Evolutionary conservation across 2,797 vertebrate species (phyloP), one percentile per base, ranked within the genome.

Genomic region (Scarus forsteni): DNA sequence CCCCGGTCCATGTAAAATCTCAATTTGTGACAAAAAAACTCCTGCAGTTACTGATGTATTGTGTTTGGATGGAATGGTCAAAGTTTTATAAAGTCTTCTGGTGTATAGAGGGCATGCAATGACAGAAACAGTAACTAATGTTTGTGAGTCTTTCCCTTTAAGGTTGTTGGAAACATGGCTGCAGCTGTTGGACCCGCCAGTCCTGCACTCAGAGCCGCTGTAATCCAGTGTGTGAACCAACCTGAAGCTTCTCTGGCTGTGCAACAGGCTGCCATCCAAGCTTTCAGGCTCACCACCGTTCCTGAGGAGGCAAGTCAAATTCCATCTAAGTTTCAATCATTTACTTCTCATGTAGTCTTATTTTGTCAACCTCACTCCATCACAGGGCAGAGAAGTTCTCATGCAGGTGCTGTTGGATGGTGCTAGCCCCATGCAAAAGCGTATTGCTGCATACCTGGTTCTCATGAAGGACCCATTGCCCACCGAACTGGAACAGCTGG

Each of bases 81-180:
- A 27, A 27, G 2, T 27, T 27, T 27, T 27, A 4, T 27, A 27
- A 27, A 27, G 27, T 27, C 27, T 27, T 4, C 27, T 27, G 27
- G n/a, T n/a, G n/a, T n/a, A n/a, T n/a, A n/a, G n/a, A n/a, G n/a
- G n/a, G 27, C 27, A 27, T 27, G 27, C 19, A 10, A 39, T 39
- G 38, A 39, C 38, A 7, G 6, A 1, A 52, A 12, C 13, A 52
- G 10, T 15, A 5, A 36, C 6, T 11, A 14, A 34, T 34, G 19
- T 51, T 34, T 13, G 11, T 49, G 10, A 3, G 1, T 64, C 59
- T 12, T 81, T 3, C 18, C 63, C 76, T 39, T 77, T 27, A 27
- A 99, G 98, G 95, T 97, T 76, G 94, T 97, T 93, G 98, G 98
- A 91, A 99, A 98, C 85, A 98, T 98, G 96, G 98, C 96, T 51